Conservation (phyloP, 2,797 vertebrate genomes). For the Eulemur rubriventer region DNA sequence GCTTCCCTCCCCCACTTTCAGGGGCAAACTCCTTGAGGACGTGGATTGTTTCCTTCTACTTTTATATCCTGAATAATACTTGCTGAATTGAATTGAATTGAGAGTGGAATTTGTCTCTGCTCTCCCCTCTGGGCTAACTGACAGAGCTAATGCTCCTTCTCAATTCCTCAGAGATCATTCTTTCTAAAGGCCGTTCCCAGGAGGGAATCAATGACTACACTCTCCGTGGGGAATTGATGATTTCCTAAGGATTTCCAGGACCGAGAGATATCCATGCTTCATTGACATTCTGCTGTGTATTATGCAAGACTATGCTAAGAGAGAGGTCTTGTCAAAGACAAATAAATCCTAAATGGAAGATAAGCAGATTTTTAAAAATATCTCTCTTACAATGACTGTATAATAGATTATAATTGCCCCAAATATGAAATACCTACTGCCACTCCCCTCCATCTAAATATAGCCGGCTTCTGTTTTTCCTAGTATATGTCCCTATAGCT, state of each 20-base stretch:
- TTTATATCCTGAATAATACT: constrained; percentile 17
- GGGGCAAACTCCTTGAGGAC: constrained; percentile 6
- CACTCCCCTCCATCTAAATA: constrained; percentile 50
- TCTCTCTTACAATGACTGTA: constrained; percentile 35
- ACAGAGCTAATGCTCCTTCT: constrained; percentile 72
- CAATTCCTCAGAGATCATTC: constrained; percentile 77
- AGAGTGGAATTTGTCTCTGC: constrained; percentile 62
- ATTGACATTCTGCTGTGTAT: constrained; percentile 55
- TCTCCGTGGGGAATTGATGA: constrained; percentile 63
- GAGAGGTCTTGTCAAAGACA: constrained; percentile 54
- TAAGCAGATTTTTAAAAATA: constrained; percentile 53
- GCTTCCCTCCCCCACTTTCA: not conserved
- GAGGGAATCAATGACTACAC: constrained; percentile 64
- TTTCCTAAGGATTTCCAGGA: constrained; percentile 70
- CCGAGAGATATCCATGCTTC: constrained; percentile 17
- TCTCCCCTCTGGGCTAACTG: constrained; percentile 65
- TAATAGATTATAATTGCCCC: constrained; percentile 63
- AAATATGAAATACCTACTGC: not conserved
- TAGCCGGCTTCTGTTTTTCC: constrained; percentile 3
- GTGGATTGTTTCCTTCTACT: not conserved
- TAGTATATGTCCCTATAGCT: not conserved
- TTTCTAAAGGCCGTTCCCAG: constrained; percentile 69
- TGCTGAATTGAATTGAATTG: constrained; percentile 57
- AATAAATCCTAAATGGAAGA: constrained; percentile 67
- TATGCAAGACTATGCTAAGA: constrained; percentile 41